Conservation (phyloP, 2,113 vertebrate species). For the Elanoides forficatus region DNA sequence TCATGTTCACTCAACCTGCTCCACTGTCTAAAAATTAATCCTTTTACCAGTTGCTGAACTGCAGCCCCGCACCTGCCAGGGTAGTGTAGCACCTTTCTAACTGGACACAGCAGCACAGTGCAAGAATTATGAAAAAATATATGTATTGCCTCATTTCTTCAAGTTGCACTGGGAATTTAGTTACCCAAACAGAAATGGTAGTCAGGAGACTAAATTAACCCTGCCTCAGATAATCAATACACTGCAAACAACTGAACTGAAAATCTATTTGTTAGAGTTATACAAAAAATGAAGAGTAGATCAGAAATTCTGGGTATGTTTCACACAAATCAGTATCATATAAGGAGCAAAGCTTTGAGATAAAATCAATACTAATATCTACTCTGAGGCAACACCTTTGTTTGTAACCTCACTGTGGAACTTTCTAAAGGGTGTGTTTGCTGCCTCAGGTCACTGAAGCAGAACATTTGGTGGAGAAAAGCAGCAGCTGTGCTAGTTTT, state of each 20-base stretch:
- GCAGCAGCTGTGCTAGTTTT: background rate
- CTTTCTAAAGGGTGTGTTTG: background rate
- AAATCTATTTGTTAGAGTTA: background rate
- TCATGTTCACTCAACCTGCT: background rate
- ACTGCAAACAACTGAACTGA: background rate
- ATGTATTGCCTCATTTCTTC: background rate
- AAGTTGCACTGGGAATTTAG: background rate
- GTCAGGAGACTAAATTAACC: background rate
- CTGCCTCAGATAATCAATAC: background rate
- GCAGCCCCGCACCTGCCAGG: fast-evolving
- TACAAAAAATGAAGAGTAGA: background rate
- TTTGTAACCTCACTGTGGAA: background rate
- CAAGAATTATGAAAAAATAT: background rate
- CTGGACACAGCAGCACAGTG: background rate
- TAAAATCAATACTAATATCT: background rate
- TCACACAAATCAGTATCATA: background rate
- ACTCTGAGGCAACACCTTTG: background rate
- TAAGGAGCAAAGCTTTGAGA: background rate
- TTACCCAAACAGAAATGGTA: background rate
- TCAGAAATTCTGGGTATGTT: background rate
- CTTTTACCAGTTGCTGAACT: fast-evolving
- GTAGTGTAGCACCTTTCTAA: background rate
- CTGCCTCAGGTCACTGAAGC: background rate
- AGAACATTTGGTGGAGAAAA: background rate
- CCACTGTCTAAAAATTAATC: background rate